phyloP scores from a whole-genome alignment of 37 sponge, comb jelly and placozoan genomes.

The Aplysina aerophoba region DNA sequence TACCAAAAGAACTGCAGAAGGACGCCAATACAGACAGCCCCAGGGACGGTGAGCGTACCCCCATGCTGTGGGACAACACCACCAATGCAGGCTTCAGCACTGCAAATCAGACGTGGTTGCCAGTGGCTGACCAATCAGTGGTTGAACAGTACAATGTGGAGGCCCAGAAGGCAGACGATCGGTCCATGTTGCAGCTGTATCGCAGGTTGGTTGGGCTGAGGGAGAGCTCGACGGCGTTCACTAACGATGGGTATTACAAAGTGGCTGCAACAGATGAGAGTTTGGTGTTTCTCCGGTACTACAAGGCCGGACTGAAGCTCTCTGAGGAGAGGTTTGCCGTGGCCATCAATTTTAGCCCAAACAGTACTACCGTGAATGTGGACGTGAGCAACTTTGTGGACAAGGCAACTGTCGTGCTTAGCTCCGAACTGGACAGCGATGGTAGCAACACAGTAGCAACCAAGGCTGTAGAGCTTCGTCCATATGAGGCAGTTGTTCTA shows the following conservation, averaged over 20 bases:
- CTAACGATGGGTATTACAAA: slow-evolving; percentile 25
- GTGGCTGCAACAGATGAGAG: slow-evolving; percentile 41
- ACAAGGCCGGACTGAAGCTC: slow-evolving; percentile 17
- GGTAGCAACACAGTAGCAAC: background rate
- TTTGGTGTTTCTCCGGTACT: slow-evolving; percentile 59
- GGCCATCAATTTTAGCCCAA: slow-evolving; percentile 61
- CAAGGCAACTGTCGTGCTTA: background rate
- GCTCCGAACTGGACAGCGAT: slow-evolving; percentile 3
- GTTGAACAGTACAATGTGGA: slow-evolving; percentile 64
- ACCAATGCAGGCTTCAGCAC: slow-evolving; percentile 81
- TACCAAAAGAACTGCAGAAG: slow-evolving; percentile 48
- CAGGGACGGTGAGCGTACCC: slow-evolving; percentile 84
- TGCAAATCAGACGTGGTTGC: slow-evolving; percentile 71
- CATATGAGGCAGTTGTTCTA: slow-evolving; percentile 40
- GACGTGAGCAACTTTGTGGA: slow-evolving; percentile 2
- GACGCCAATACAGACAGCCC: slow-evolving; percentile 40
- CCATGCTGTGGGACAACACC: slow-evolving; percentile 87
- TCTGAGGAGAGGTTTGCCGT: slow-evolving; percentile 38
- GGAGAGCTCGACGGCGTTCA: slow-evolving; percentile 27
- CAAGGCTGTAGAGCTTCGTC: background rate
- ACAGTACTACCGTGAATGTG: background rate
- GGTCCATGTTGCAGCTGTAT: slow-evolving; percentile 67
- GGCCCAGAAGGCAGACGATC: slow-evolving; percentile 3
- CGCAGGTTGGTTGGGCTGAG: slow-evolving; percentile 48
- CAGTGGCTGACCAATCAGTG: slow-evolving; percentile 69